Conservation (phyloP, 2,888 invertebrate species). For the Limnephilus rhombicus region DNA sequence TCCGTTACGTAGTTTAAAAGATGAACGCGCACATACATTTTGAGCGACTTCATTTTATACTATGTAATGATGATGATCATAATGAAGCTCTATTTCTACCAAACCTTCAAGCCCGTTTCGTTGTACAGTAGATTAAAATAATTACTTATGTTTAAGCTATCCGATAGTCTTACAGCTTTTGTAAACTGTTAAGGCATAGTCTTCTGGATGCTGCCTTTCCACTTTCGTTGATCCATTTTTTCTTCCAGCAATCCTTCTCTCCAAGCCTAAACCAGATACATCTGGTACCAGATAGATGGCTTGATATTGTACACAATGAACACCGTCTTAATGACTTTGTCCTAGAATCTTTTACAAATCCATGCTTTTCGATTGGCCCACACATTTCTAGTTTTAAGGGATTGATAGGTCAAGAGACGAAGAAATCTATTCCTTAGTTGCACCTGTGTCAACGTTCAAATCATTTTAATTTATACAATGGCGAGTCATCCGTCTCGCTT, state of each 20-base stretch:
- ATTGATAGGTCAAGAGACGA: neutral
- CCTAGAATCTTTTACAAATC: neutral
- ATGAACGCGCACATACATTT: too few species aligned
- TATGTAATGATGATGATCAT: too few species aligned
- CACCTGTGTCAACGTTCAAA: neutral
- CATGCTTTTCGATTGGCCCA: neutral
- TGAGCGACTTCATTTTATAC: too few species aligned
- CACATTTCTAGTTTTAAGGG: neutral
- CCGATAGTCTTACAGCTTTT: too few species aligned
- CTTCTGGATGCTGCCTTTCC: neutral
- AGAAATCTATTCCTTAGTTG: neutral
- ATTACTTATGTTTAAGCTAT: too few species aligned
- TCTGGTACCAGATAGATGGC: neutral
- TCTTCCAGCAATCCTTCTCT: neutral
- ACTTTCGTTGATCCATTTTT: neutral
- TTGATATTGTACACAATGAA: neutral
- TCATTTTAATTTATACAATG: conserved; percentile 27
- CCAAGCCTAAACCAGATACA: too few species aligned
- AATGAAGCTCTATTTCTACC: too few species aligned
- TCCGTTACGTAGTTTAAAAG: too few species aligned
- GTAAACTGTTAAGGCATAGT: too few species aligned
- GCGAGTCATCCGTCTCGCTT: conserved; percentile 55
- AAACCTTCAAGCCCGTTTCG: neutral
- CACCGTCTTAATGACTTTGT: neutral
- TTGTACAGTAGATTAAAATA: neutral